Evolutionary conservation across 2,797 vertebrate genomes (phyloP), one percentile per base, ranked within the genome.

Genomic region (Notamacropus eugenii): DNA sequence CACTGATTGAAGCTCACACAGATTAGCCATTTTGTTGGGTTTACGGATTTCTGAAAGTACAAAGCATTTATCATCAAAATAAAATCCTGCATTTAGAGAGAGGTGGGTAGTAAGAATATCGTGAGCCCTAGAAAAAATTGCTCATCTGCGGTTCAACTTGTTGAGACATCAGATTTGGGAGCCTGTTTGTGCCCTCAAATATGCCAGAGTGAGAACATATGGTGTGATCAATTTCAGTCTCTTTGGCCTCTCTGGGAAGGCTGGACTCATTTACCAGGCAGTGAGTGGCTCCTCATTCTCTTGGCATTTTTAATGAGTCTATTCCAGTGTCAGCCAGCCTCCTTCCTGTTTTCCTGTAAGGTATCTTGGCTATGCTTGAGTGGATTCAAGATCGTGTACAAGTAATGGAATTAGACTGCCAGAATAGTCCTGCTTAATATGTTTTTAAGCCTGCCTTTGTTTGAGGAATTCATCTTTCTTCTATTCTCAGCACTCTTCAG

Each of bases 81-180:
- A 97, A 98, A 98, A 96, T 74, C 94, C 91, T 94, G 96, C 46
- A 95, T 95, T 93, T 40, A 91, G 82, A 74, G 95, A 97, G 96
- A 97, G 57, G 90, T 62, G 55, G 97, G 95, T 94, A 96, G 95
- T 91, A 95, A 92, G 54, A 93, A 96, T 93, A 95, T 97, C 93
- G 97, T 97, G 96, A 97, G 93, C 96, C 91, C 52, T 93, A 55
- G 12, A 97, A 94, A 98, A 96, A 95, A 96, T 97, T 96, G 97
- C 97, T 98, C 97, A 97, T 98, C 97, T 96, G 97, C 97, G 97
- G 97, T 97, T 97, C 97, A 98, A 92, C 98, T 98, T 98, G 98
- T 95, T 98, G 98, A 97, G 97, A 95, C 97, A 94, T 97, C 97
- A 98, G 97, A 97, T 96, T 93, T 67, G 92, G 67, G 93, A 94